Evolutionary conservation across 2,113 vertebrate species (phyloP), one percentile per base, ranked within the genome.

Genomic region (Actinemys pallida): DNA sequence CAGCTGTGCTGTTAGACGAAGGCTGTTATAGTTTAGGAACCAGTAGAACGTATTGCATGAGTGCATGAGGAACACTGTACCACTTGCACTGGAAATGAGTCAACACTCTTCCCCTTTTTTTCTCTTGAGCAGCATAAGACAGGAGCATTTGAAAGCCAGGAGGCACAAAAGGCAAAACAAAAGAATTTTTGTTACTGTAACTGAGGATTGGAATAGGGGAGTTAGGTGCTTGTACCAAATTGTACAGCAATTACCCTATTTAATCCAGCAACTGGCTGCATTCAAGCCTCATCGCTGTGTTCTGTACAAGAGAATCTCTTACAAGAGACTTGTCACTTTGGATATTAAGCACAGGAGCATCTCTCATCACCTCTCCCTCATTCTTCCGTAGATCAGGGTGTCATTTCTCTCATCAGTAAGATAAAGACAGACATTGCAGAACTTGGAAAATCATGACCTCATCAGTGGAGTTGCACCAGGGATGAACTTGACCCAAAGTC

Each of bases 91-190:
- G 93, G 96, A 96, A 96, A 96, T 90, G 75, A 95, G 95, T 96
- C 95, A 97, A 90, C 93, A 89, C 92, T 90, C 92, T 91, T 91
- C 94, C 92, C 94, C 35, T 84, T 79, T 86, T 90, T 90, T 87
- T 54, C 54, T 84, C 80, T 93, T 90, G 89, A 97, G 93, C 83
- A 81, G 47, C 56, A 85, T 54, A 95, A 96, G 95, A 96, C 95
- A 96, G 90, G 81, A 96, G 81, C 92, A 93, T 96, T 95, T 95
- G 96, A 96, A 97, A 97, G 90, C 90, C 92, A 81, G 45, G 75
- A 95, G 90, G 50, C 90, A 97, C 92, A 95, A 96, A 97, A 97
- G 96, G 90, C 89, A 97, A 97, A 97, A 97, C 92, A 97, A 97
- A 97, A 94, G 86, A 86, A 96, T 96, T 97, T 97, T 97, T 97